Evolutionary conservation across 2,888 invertebrate species (phyloP).

Genomic region (Pammene aurita): DNA sequence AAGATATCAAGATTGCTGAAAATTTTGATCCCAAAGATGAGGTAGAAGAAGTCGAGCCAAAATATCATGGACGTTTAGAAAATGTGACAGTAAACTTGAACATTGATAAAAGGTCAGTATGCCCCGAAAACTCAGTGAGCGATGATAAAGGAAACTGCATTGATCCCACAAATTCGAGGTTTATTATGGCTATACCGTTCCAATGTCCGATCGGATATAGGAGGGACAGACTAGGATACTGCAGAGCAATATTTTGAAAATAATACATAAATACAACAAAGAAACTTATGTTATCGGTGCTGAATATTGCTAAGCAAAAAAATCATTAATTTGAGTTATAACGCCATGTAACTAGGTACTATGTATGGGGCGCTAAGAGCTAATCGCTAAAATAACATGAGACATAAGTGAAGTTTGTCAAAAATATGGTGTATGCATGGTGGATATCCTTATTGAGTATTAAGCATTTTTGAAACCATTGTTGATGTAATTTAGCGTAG

Average conservation of each 20-base stretch:
- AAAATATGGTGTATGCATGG: too few relatives aligned
- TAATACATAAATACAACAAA: background rate
- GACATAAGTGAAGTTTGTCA: too few relatives aligned
- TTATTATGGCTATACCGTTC: constrained; percentile 65
- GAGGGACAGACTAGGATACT: constrained; percentile 64
- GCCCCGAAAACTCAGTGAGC: constrained; percentile 57
- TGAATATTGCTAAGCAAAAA: background rate
- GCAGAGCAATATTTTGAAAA: constrained; percentile 57
- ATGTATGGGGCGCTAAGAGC: too few relatives aligned
- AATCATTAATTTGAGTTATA: too few relatives aligned
- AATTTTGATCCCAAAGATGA: constrained; percentile 61
- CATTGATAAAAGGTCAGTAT: constrained; percentile 43
- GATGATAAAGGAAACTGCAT: constrained; percentile 58
- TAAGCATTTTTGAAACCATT: too few relatives aligned
- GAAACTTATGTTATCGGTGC: background rate
- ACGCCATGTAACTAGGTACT: too few relatives aligned
- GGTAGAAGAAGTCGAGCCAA: constrained; percentile 68
- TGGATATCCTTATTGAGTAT: too few relatives aligned
- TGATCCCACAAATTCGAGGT: constrained; percentile 54
- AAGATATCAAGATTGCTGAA: constrained; percentile 45
- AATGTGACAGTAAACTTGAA: constrained; percentile 37
- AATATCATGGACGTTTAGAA: constrained; percentile 57
- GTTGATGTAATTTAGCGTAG: too few relatives aligned
- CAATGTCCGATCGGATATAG: constrained; percentile 71
- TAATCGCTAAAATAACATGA: too few relatives aligned